A percentile compares a stretch with the other conserved stretches of the same genome.
Evolutionary conservation across 2,888 invertebrate genomes (phyloP).

Genomic region (Cataglyphis livida): DNA sequence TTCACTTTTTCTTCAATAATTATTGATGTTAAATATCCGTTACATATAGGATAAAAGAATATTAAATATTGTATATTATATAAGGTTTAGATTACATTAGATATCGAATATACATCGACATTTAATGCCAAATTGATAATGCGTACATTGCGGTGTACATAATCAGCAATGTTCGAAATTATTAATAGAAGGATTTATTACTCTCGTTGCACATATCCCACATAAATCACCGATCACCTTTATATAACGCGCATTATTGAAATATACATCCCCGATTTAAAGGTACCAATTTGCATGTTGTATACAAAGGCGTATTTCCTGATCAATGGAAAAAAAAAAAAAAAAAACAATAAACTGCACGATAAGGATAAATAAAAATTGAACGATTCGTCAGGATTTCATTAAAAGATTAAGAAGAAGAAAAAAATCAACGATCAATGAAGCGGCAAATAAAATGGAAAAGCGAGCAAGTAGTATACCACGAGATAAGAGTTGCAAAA

Average conservation of each 20-base stretch:
- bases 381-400: background rate
- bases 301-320: background rate
- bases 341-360: background rate
- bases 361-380: background rate
- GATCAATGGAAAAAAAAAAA: background rate
- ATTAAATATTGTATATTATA: background rate
- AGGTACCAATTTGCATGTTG: conserved; percentile 6
- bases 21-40: background rate
- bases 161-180: conserved; percentile 43
- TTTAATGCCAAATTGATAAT: conserved; percentile 31
- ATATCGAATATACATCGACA: background rate
- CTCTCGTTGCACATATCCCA: background rate
- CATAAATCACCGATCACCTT: conserved; percentile 20
- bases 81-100: background rate
- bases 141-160: conserved; percentile 24
- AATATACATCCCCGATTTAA: conserved; percentile 12
- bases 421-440: background rate
- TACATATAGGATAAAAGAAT: too few species aligned
- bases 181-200: conserved; percentile 48
- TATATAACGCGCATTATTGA: conserved; percentile 6
- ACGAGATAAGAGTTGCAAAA: background rate
- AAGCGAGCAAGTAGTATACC: background rate
- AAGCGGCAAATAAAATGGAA: background rate
- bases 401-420: background rate
- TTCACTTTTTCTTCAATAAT: background rate